Evolutionary conservation across 2,888 invertebrate genomes (phyloP).

Genomic region (Meganola albula): DNA sequence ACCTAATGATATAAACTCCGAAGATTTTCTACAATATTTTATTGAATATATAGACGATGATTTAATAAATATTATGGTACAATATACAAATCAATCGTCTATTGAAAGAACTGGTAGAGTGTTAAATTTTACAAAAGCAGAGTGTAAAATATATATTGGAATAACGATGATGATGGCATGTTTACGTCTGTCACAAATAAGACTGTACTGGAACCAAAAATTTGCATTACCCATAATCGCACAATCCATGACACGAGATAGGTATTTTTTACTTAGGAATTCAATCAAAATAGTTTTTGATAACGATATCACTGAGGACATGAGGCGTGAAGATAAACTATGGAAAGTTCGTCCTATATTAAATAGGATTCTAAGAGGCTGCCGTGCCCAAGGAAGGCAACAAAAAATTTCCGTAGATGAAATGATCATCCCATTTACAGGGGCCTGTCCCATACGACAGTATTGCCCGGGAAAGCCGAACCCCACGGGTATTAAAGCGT

Average conservation of each 20-base stretch:
- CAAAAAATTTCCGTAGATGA: slow-evolving; percentile 4
- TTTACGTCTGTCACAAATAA: slow-evolving; percentile 1
- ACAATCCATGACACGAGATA: slow-evolving; percentile 6
- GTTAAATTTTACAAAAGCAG: neutral
- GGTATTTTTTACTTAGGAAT: slow-evolving; percentile 7
- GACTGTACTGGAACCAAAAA: slow-evolving; percentile 9
- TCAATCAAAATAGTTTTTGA: slow-evolving; percentile 8
- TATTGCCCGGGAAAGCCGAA: slow-evolving; percentile 2
- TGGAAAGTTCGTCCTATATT: slow-evolving; percentile 10
- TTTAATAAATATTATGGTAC: neutral
- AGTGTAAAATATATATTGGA: neutral
- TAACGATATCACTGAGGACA: slow-evolving; percentile 1
- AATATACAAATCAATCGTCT: neutral
- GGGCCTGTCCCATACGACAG: slow-evolving; percentile 1
- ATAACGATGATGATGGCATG: slow-evolving; percentile 4
- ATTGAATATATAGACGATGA: neutral
- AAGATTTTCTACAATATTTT: neutral
- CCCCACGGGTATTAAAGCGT: slow-evolving; percentile 3
- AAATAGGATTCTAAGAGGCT: slow-evolving; percentile 3
- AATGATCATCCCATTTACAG: slow-evolving; percentile 4
- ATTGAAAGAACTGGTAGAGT: slow-evolving; percentile 1
- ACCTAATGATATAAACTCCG: neutral
- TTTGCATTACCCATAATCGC: slow-evolving; percentile 7
- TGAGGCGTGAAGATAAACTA: slow-evolving; percentile 2
- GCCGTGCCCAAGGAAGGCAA: neutral